Evolutionary conservation across 2,797 vertebrate genomes (phyloP).

Genomic region (Mareca strepera): DNA sequence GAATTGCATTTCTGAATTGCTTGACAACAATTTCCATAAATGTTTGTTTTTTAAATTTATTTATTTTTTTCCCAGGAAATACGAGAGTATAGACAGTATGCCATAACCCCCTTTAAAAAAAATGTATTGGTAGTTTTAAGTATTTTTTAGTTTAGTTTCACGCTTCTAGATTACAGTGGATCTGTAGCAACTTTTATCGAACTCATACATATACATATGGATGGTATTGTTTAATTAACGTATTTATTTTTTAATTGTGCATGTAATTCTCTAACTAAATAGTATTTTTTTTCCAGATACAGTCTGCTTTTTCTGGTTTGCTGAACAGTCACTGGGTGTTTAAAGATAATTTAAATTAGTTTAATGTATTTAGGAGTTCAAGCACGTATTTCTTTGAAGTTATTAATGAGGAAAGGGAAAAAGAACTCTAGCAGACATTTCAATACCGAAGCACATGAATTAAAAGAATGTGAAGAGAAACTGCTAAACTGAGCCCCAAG

Average conservation of each 20-base stretch:
- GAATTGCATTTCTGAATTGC: not conserved
- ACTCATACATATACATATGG: not conserved
- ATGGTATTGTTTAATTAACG: not conserved
- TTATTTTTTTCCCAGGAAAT: not conserved
- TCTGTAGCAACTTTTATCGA: not conserved
- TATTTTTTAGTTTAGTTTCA: not conserved
- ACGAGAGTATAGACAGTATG: not conserved
- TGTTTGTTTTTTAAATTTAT: not conserved
- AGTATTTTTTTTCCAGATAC: constrained; percentile 42
- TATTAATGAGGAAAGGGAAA: constrained; percentile 23
- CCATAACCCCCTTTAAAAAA: not conserved
- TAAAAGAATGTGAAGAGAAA: constrained; percentile 60
- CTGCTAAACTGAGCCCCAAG: constrained; percentile 43
- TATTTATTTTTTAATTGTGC: constrained; percentile 24
- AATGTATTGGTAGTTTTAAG: not conserved
- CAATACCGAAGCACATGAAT: constrained; percentile 58
- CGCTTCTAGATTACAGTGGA: not conserved
- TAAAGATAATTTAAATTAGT: constrained; percentile 67
- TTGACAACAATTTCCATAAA: not conserved
- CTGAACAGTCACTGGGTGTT: constrained; percentile 51
- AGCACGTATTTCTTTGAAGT: constrained; percentile 73
- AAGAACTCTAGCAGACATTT: constrained; percentile 16
- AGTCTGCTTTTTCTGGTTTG: constrained; percentile 57
- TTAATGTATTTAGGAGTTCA: constrained; percentile 72
- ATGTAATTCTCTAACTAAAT: constrained; percentile 10